phyloP scores from a whole-genome alignment of 2,888 invertebrate species.

The Nomada hirtipes region DNA sequence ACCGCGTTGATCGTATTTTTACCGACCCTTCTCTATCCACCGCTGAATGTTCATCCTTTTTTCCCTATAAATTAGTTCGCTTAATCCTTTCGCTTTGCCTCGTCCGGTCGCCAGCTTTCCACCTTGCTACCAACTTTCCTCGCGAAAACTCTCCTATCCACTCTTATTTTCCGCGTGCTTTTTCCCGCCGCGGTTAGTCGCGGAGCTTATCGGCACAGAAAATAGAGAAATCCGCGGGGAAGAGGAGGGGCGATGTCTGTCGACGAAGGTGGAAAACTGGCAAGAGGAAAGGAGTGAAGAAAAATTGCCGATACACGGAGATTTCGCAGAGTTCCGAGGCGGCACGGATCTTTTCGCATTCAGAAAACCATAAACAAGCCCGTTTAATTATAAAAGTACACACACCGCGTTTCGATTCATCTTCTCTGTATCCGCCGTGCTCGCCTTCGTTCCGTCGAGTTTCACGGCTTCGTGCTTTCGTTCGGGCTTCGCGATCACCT shows the following conservation, averaged over 20 bases:
- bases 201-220: constrained; percentile 14
- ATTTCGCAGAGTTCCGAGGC: neutral
- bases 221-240: neutral
- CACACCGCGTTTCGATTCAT: neutral
- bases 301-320: neutral
- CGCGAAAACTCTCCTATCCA: neutral
- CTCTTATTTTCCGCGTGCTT: neutral
- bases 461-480: constrained; percentile 16
- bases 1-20: constrained; percentile 32
- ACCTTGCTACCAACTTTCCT: constrained; percentile 14
- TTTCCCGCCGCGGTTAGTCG: neutral
- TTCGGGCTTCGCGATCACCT: neutral
- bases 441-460: neutral
- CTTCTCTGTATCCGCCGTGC: neutral
- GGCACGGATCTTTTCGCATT: neutral
- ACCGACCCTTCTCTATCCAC: neutral
- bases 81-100: constrained; percentile 47
- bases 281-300: neutral
- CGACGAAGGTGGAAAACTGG: neutral
- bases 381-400: constrained; percentile 5
- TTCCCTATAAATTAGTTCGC: constrained; percentile 49
- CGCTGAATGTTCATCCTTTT: neutral
- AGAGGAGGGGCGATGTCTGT: neutral
- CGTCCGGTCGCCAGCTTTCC: neutral
- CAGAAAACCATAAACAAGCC: constrained; percentile 6